phyloP scores from a whole-genome alignment of 2,113 vertebrate species.

The Pseudopipra pipra region DNA sequence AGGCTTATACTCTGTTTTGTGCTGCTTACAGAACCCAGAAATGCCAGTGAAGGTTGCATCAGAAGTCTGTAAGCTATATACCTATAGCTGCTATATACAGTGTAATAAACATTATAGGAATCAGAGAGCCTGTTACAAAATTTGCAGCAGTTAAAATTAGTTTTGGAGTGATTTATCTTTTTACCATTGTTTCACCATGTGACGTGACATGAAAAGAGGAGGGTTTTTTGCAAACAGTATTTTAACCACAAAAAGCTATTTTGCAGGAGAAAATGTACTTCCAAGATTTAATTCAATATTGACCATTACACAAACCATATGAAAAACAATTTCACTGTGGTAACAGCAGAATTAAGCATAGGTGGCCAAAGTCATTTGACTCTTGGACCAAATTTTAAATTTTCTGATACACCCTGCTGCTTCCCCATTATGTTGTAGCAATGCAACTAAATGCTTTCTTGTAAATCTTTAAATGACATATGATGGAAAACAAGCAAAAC shows the following conservation, averaged over 20 bases:
- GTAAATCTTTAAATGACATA: not conserved
- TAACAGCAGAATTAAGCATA: slow-evolving; percentile 32
- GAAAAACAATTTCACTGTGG: not conserved
- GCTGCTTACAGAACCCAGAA: not conserved
- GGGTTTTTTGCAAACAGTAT: slow-evolving; percentile 2
- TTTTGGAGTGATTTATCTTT: slow-evolving; percentile 1
- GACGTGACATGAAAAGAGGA: slow-evolving; percentile 1
- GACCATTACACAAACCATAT: not conserved
- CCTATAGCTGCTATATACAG: not conserved
- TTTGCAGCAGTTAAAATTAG: not conserved
- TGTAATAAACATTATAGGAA: not conserved
- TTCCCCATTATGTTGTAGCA: not conserved
- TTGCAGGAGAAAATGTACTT: slow-evolving; percentile 38
- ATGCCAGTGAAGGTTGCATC: not conserved
- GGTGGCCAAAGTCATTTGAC: slow-evolving; percentile 28
- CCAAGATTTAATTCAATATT: slow-evolving; percentile 39
- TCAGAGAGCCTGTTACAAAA: not conserved
- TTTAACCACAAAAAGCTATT: slow-evolving; percentile 23
- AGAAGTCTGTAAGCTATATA: not conserved
- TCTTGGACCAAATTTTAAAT: not conserved
- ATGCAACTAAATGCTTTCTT: not conserved
- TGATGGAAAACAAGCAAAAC: not conserved
- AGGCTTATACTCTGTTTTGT: not conserved
- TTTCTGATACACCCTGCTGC: not conserved
- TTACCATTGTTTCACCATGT: slow-evolving; percentile 19